These are phyloP conservation scores for Pseudeuparius sepicola DNA, from an alignment of 2,888 invertebrate species.

Conservation along the genomic window DNA sequence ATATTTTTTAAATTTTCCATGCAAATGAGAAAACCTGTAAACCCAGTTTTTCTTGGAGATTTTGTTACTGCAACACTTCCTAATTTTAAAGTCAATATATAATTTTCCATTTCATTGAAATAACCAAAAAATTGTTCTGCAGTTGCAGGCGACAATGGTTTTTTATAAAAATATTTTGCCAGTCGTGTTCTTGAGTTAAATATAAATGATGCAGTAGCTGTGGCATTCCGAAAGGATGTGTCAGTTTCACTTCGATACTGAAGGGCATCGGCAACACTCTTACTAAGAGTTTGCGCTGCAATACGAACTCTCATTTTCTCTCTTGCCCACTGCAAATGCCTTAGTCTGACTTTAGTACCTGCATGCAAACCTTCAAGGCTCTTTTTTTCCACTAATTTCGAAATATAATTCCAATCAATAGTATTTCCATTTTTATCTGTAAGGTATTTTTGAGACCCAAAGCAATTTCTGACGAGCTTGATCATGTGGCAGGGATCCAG, in stretches of 20 bases:
- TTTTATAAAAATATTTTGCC: constrained; percentile 16
- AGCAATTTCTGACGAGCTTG: too few relatives aligned
- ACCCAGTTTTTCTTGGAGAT: constrained; percentile 14
- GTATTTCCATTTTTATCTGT: constrained; percentile 11
- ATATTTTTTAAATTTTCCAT: constrained; percentile 10
- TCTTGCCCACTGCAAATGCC: constrained; percentile 16
- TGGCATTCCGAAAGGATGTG: constrained; percentile 12
- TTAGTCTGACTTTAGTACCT: constrained; percentile 14
- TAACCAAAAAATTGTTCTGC: constrained; percentile 7
- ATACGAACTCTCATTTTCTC: constrained; percentile 19
- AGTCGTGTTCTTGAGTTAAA: too few relatives aligned
- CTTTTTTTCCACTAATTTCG: constrained; percentile 14
- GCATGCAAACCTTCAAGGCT: constrained; percentile 16
- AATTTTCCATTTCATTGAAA: constrained; percentile 8
- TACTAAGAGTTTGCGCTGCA: too few relatives aligned
- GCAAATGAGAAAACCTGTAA: constrained; percentile 14
- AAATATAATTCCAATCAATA: constrained; percentile 15
- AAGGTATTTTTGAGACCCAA: constrained; percentile 11
- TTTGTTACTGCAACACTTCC: constrained; percentile 7
- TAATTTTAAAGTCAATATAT: constrained; percentile 8
- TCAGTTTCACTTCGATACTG: too few relatives aligned
- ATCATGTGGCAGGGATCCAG: constrained; percentile 16
- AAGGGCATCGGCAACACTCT: too few relatives aligned
- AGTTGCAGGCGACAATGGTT: constrained; percentile 12
- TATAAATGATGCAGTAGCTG: constrained; percentile 15